These are phyloP conservation scores for Drosophila navojoa DNA, from an alignment of 1,140 invertebrate species.

Conservation along the genomic window DNA sequence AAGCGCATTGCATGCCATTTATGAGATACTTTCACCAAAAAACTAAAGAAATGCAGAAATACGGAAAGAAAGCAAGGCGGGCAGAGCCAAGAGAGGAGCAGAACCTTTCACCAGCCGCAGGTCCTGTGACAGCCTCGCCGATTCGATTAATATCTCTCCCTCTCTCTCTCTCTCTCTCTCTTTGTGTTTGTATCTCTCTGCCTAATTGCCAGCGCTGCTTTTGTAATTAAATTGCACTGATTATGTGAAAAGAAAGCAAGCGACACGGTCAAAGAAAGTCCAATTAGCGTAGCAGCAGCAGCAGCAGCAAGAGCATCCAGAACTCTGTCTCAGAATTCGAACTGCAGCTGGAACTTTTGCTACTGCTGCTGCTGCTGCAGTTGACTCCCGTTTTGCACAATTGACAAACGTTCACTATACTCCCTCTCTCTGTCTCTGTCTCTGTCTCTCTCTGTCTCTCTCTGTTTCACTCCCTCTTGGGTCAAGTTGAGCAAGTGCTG, in stretches of 20 bases:
- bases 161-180: background rate
- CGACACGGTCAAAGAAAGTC: conserved; percentile 54
- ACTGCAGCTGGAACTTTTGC: conserved; percentile 6
- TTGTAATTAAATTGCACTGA: conserved; percentile 80
- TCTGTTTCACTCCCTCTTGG: conserved; percentile 18
- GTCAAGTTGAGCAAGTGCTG: conserved; percentile 79
- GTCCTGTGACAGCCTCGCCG: conserved; percentile 32
- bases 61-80: conserved; percentile 3
- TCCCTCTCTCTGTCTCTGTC: background rate
- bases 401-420: conserved; percentile 69
- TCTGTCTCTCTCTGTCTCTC: conserved; percentile 17
- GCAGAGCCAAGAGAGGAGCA: conserved; percentile 30
- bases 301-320: conserved; percentile 18
- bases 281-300: conserved; percentile 59
- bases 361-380: background rate
- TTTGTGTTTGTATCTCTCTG: conserved; percentile 25
- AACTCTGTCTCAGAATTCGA: conserved; percentile 31
- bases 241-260: conserved; percentile 57
- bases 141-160: conserved; percentile 64
- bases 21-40: conserved; percentile 80
- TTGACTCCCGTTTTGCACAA: conserved; percentile 38
- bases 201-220: conserved; percentile 66
- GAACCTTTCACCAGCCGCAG: conserved; percentile 65
- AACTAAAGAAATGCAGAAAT: conserved; percentile 17
- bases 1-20: conserved; percentile 53